These are phyloP conservation scores for Pygoscelis antarcticus DNA, from an alignment of 2,113 vertebrate genomes.

Conservation along the genomic window DNA sequence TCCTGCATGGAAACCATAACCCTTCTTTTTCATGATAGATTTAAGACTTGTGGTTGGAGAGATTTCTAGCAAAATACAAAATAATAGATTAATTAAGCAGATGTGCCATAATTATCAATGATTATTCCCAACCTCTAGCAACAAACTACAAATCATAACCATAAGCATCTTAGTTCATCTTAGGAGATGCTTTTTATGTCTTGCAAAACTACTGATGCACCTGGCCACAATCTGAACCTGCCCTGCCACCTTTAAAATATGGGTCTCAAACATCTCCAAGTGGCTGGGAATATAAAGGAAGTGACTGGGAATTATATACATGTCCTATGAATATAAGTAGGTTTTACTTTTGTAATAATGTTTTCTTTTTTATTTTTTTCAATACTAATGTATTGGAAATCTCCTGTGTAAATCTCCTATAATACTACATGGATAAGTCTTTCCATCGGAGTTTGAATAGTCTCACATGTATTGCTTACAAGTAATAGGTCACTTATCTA, in stretches of 20 bases:
- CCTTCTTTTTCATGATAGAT: constrained; percentile 99
- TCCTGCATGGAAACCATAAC: constrained; percentile 85
- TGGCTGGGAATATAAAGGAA: background rate
- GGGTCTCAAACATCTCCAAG: background rate
- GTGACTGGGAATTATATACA: background rate
- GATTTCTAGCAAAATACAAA: constrained; percentile 77
- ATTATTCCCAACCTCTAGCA: background rate
- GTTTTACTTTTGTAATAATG: background rate
- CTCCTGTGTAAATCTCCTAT: background rate
- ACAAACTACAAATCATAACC: background rate
- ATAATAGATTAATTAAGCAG: constrained; percentile 67
- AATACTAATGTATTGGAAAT: background rate
- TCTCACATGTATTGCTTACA: background rate
- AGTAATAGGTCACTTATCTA: background rate
- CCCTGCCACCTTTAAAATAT: background rate
- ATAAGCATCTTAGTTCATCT: background rate
- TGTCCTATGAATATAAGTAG: background rate
- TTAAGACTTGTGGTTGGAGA: constrained; percentile 88
- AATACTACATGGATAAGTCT: background rate
- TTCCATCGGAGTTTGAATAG: background rate
- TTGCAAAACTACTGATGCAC: background rate
- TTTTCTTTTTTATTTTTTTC: background rate
- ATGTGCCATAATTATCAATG: background rate
- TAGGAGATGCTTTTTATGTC: background rate
- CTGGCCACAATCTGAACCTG: background rate